Evolutionary conservation across 2,113 vertebrate species (phyloP).

Genomic region (Sylvietta virens): DNA sequence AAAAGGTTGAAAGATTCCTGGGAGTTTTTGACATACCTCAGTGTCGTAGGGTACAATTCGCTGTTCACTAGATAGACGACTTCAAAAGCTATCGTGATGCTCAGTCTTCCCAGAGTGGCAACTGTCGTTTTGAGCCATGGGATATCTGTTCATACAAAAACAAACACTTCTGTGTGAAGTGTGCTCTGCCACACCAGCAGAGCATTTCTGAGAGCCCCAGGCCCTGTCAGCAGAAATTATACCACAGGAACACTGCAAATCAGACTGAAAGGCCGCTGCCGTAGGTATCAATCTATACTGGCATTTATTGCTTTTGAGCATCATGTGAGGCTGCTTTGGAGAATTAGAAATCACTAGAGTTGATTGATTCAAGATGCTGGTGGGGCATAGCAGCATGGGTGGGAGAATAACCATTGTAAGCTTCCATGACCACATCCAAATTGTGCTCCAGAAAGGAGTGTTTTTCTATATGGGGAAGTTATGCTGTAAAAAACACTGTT

Average conservation of each 20-base stretch:
- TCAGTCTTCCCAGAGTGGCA: conserved; percentile 85
- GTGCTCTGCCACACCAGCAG: background rate
- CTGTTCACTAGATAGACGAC: conserved; percentile 91
- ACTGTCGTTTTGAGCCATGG: conserved; percentile 83
- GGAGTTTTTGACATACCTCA: conserved; percentile 74
- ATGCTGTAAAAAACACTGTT: background rate
- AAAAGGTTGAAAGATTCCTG: background rate
- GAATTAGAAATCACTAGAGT: background rate
- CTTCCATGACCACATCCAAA: background rate
- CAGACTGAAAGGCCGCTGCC: background rate
- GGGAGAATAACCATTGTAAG: background rate
- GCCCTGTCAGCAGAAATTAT: background rate
- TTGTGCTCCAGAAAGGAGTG: background rate
- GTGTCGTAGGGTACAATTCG: conserved; percentile 87
- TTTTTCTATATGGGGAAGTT: background rate
- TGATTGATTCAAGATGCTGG: background rate
- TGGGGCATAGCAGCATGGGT: background rate
- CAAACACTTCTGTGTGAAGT: background rate
- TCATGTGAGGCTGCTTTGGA: background rate
- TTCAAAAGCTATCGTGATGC: conserved; percentile 91
- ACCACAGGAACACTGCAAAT: background rate
- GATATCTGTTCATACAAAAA: conserved; percentile 69
- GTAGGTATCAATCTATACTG: background rate
- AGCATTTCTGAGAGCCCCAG: background rate
- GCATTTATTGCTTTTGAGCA: background rate